A percentile compares a stretch with the other conserved stretches of the same genome.
Evolutionary conservation across 2,888 invertebrate genomes (phyloP).

Genomic region (Rotaria socialis): DNA sequence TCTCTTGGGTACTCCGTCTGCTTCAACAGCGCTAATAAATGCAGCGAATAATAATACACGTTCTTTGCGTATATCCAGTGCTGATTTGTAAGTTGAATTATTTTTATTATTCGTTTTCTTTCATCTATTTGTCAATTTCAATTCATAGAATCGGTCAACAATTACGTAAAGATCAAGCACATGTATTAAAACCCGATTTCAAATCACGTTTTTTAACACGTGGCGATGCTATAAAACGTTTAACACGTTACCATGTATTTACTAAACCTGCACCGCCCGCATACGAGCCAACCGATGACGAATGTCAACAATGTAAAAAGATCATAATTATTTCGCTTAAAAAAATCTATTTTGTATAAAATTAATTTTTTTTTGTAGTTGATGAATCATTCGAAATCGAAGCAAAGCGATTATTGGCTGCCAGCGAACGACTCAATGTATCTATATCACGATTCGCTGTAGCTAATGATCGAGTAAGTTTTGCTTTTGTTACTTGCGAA

Average conservation of each 20-base stretch:
- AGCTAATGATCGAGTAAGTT: conserved; percentile 10
- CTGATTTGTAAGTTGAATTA: background rate
- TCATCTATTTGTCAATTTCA: background rate
- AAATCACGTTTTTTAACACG: conserved; percentile 66
- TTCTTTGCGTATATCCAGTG: conserved; percentile 25
- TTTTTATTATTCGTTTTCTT: background rate
- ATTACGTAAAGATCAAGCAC: conserved; percentile 71
- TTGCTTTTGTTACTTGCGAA: no score
- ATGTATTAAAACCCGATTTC: conserved; percentile 71
- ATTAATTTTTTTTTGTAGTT: background rate
- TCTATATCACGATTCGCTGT: background rate
- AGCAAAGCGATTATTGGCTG: background rate
- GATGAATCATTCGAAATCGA: conserved; percentile 23
- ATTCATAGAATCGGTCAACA: conserved; percentile 62
- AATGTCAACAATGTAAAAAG: conserved; percentile 31
- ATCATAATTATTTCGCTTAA: background rate
- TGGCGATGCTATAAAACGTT: conserved; percentile 71
- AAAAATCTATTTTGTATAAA: no score
- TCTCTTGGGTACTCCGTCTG: conserved; percentile 13
- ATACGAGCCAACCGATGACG: background rate
- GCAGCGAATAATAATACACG: background rate
- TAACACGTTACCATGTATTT: conserved; percentile 73
- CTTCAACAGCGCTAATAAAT: background rate
- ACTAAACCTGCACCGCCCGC: background rate
- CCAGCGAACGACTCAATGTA: background rate